Conservation (phyloP, 37 sponge, comb jelly and placozoan species). For the Halichondria panicea region DNA sequence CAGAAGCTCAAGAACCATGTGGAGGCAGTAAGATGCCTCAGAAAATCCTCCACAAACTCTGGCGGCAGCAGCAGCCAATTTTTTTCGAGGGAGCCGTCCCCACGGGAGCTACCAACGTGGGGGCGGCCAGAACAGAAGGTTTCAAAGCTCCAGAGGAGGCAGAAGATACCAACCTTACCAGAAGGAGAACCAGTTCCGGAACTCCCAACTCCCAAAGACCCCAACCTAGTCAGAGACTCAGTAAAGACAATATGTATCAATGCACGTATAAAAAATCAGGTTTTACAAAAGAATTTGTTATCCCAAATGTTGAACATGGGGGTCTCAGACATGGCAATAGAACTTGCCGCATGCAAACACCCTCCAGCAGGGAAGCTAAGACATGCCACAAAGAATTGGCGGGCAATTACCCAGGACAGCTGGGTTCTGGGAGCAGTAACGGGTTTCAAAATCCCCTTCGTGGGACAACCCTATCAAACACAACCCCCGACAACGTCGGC, state of each 20-base stretch:
- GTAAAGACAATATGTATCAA: no score
- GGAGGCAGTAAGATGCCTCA: constrained; percentile 2
- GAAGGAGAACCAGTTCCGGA: background rate
- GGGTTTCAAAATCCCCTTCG: constrained; percentile 25
- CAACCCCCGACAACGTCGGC: background rate
- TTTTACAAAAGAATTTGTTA: no score
- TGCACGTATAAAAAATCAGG: no score
- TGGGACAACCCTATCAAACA: background rate
- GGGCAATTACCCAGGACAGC: constrained; percentile 16
- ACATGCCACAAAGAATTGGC: constrained; percentile 14
- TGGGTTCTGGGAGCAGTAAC: constrained; percentile 41
- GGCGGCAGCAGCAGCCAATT: background rate
- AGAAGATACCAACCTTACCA: no score
- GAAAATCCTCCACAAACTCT: background rate
- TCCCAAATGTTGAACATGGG: no score
- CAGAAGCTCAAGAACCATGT: constrained; percentile 2
- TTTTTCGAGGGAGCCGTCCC: constrained; percentile 4
- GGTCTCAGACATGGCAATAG: no score
- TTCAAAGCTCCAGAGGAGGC: background rate
- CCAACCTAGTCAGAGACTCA: no score
- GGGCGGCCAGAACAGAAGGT: background rate
- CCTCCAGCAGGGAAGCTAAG: constrained; percentile 13
- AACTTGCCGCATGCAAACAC: background rate
- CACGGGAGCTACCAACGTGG: background rate
- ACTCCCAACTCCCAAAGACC: no score